Conservation (phyloP, 2,113 vertebrate species). For the Cyanocitta stelleri region DNA sequence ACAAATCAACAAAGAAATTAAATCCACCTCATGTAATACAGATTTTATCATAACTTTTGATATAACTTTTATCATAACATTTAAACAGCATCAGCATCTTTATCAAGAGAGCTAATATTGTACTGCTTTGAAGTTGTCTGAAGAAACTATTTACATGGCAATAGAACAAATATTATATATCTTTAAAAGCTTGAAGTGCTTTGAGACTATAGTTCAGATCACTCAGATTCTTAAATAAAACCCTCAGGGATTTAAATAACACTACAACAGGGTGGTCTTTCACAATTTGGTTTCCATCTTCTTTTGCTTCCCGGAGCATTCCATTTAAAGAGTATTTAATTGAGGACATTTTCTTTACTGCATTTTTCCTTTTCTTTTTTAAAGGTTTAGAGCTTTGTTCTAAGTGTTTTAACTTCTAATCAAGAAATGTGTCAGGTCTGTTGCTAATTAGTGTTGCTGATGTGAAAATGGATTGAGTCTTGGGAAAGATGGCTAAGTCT, state of each 20-base stretch:
- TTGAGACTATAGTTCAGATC: background rate
- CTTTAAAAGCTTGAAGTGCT: background rate
- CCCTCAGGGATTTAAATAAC: background rate
- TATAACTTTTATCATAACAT: background rate
- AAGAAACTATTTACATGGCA: background rate
- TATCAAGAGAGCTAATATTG: background rate
- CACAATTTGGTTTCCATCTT: background rate
- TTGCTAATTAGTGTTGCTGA: conserved; percentile 31
- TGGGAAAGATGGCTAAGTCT: conserved; percentile 2
- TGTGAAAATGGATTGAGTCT: conserved; percentile 42
- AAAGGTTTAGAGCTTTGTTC: conserved; percentile 38
- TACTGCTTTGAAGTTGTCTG: background rate
- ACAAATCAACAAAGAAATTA: background rate
- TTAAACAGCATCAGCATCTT: background rate
- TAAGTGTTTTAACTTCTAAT: conserved; percentile 35
- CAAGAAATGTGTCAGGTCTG: conserved; percentile 48
- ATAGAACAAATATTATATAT: background rate
- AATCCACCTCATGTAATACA: background rate
- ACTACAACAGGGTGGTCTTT: conserved; percentile 24
- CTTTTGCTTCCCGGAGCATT: conserved; percentile 10
- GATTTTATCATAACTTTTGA: background rate
- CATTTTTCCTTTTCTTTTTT: background rate
- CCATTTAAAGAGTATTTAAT: conserved; percentile 37
- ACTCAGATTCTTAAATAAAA: background rate
- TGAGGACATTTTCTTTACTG: conserved; percentile 34